Percentiles rank a stretch among this genome's conserved stretches.
phyloP scores from a whole-genome alignment of 2,113 vertebrate genomes.

The Orientallactaga bullata region DNA sequence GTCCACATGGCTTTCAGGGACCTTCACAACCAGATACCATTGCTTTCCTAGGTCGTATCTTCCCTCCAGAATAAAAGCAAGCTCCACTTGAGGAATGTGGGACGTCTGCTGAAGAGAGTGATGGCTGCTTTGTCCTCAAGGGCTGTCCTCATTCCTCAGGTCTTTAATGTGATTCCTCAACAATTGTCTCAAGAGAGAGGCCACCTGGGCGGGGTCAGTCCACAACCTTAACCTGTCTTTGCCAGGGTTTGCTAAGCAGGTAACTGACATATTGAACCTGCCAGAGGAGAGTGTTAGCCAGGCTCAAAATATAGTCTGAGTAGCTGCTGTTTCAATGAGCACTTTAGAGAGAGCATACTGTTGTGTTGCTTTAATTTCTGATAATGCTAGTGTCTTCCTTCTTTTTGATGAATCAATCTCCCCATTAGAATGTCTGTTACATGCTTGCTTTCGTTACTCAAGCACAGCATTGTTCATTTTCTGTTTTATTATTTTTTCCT shows the following conservation, averaged over 20 bases:
- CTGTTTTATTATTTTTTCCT: not conserved
- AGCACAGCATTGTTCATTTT: not conserved
- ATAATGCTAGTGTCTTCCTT: not conserved
- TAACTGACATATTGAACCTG: fast-evolving
- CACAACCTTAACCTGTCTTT: fast-evolving
- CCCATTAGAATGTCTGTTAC: not conserved
- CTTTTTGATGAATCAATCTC: not conserved
- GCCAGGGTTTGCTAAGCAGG: fast-evolving
- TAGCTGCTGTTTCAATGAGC: not conserved
- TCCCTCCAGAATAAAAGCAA: not conserved
- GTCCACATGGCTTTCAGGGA: not conserved
- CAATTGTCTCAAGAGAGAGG: not conserved
- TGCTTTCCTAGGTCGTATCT: too few relatives aligned
- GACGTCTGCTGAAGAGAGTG: not conserved
- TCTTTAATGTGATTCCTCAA: not conserved
- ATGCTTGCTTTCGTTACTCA: not conserved
- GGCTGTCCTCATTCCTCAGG: fast-evolving
- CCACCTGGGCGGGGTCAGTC: not conserved
- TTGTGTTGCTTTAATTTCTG: not conserved
- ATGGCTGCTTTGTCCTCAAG: not conserved
- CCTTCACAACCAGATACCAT: not conserved
- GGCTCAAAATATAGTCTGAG: not conserved
- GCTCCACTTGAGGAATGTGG: not conserved
- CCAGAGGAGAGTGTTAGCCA: too few relatives aligned
- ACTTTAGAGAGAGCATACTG: not conserved